phyloP scores from a whole-genome alignment of 2,888 invertebrate genomes.

The Crematogaster levior region DNA sequence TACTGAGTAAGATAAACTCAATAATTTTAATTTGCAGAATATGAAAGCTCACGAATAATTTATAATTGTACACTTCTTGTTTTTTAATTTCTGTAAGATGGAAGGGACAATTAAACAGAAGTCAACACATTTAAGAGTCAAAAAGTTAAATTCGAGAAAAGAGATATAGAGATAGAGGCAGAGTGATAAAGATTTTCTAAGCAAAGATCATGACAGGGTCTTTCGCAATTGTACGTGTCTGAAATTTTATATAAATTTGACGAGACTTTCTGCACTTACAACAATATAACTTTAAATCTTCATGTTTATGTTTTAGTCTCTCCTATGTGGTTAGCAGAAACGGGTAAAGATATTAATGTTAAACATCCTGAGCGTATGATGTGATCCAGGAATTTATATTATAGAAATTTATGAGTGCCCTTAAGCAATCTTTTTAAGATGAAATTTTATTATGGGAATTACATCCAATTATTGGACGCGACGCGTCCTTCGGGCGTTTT shows the following conservation, averaged over 20 bases:
- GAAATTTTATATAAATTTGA: conserved; percentile 5
- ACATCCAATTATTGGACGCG: conserved; percentile 39
- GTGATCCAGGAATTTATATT: conserved; percentile 40
- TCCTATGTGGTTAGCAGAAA: conserved; percentile 4
- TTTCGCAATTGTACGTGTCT: neutral
- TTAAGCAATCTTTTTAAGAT: conserved; percentile 25
- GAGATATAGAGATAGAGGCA: too few relatives aligned
- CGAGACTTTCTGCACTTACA: conserved; percentile 5
- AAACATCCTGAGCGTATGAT: conserved; percentile 22
- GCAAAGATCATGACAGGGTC: neutral
- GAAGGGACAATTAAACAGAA: too few relatives aligned
- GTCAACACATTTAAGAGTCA: neutral
- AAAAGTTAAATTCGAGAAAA: neutral
- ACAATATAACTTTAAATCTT: conserved; percentile 7
- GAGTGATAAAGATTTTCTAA: neutral
- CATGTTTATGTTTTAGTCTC: too few relatives aligned
- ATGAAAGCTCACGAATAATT: too few relatives aligned
- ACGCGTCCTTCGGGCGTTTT: conserved; percentile 23
- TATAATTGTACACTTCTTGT: too few relatives aligned
- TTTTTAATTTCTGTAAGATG: too few relatives aligned
- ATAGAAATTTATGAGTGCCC: conserved; percentile 48
- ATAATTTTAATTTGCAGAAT: too few relatives aligned
- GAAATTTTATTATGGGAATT: conserved; percentile 50
- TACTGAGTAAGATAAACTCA: too few relatives aligned
- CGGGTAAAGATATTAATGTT: conserved; percentile 36